Evolutionary conservation across 2,113 vertebrate species (phyloP).

Genomic region (Chitala chitala): DNA sequence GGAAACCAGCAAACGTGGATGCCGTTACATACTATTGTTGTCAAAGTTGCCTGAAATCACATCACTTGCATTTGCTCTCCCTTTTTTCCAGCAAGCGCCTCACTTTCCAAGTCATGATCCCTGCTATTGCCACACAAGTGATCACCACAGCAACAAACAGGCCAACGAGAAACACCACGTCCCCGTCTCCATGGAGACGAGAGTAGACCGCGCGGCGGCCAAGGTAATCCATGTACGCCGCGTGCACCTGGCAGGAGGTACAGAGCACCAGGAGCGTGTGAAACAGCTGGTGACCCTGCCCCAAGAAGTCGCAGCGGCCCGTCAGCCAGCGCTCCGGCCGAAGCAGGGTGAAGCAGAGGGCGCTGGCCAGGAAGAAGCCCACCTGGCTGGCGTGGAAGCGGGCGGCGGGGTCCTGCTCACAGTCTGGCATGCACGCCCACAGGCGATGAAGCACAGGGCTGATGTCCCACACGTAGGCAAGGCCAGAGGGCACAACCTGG

Average conservation of each 20-base stretch:
- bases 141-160: constrained; percentile 61
- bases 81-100: constrained; percentile 54
- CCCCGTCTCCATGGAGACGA: constrained; percentile 52
- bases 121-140: constrained; percentile 57
- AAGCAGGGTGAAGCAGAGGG: constrained; percentile 77
- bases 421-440: constrained; percentile 25
- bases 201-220: constrained; percentile 65
- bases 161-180: constrained; percentile 53
- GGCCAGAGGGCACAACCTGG: constrained; percentile 73
- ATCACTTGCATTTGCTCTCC: constrained; percentile 22
- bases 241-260: constrained; percentile 81
- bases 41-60: no score
- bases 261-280: constrained; percentile 76
- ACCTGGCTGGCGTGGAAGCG: constrained; percentile 59
- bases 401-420: constrained; percentile 33
- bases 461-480: constrained; percentile 80
- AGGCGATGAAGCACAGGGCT: constrained; percentile 76
- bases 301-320: constrained; percentile 74
- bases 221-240: constrained; percentile 72
- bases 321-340: constrained; percentile 76
- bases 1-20: not conserved
- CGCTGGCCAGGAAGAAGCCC: constrained; percentile 73
- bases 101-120: constrained; percentile 65
- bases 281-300: constrained; percentile 87
- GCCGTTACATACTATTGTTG: not conserved